Evolutionary conservation across 2,888 invertebrate genomes (phyloP), one percentile per base, ranked within the genome.

Genomic region (Vesta saturnalis): DNA sequence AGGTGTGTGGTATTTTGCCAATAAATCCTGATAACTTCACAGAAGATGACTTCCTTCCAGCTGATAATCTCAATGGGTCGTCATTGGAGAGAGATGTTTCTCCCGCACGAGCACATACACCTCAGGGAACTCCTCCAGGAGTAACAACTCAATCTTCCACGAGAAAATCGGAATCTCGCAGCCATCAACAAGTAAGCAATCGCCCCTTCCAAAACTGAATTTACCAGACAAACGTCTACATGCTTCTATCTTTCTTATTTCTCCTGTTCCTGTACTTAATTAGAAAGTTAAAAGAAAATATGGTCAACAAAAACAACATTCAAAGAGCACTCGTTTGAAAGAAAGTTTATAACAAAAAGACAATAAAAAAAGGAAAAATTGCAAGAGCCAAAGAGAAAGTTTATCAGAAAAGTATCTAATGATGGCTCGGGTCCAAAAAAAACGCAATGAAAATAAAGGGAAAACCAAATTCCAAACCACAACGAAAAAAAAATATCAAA

Each of bases 341-440:
- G 30, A 30, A 30, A 14, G 1, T 46, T 60, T 60, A 15, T 43
- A 12, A 14, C 46, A 1, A 4, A 60, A 60, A 22, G n/a, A 60
- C 1, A 60, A 47, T 46, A 47, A 46, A 60, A 60, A 19, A 43
- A 60, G n/a, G 39, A 39, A 57, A 57, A 23, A 22, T 12, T n/a
- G 55, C 35, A 46, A 46, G 60, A n/a, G n/a, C n/a, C 60, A 8
- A 60, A 60, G 46, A 60, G 46, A 60, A 46, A 21, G 16, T 15
- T 22, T 22, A 21, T 46, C n/a, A 60, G 12, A 46, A 47, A 60
- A 47, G 21, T 47, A 1, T 1, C 21, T 22, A 39, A 39, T 1
- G 21, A 59, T 6, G 54, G 4, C n/a, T n/a, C n/a, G 16, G 54
- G n/a, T 10, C 19, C 19, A 54, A 47, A 47, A 6, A 10, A 12